Percentiles rank a stretch among this genome's conserved stretches.
Conservation (phyloP, 2,888 invertebrate species). For the Carterocephalus palaemon region DNA sequence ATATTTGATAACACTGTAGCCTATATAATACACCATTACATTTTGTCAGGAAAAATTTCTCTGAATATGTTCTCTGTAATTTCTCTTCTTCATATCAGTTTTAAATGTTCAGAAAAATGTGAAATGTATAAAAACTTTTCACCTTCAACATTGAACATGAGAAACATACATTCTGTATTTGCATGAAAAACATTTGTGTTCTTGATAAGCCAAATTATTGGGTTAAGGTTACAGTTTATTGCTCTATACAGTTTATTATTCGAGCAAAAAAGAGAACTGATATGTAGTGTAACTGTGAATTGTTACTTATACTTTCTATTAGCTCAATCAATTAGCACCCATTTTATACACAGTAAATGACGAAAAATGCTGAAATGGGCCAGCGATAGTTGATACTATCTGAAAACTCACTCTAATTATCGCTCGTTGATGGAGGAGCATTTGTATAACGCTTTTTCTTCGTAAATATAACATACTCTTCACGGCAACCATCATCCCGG, state of each 20-base stretch:
- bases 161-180: conserved; percentile 21
- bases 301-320: conserved; percentile 22
- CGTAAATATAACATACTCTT: conserved; percentile 82
- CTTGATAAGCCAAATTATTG: conserved; percentile 28
- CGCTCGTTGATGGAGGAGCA: conserved; percentile 81
- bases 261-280: background rate
- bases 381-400: conserved; percentile 10
- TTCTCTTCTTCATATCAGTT: too few relatives aligned
- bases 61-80: too few relatives aligned
- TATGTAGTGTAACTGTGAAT: conserved; percentile 3
- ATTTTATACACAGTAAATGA: conserved; percentile 13
- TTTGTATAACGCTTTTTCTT: conserved; percentile 82
- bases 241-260: conserved; percentile 7
- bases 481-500: conserved; percentile 83
- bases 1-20: too few relatives aligned
- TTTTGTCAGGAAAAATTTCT: too few relatives aligned
- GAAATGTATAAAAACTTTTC: background rate
- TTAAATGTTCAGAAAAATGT: too few relatives aligned
- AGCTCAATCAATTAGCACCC: conserved; percentile 22
- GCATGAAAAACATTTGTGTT: conserved; percentile 25
- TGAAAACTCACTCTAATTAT: conserved; percentile 76
- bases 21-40: too few relatives aligned
- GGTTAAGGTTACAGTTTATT: conserved; percentile 31
- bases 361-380: conserved; percentile 11
- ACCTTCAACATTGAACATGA: conserved; percentile 14